phyloP scores from a whole-genome alignment of 2,113 vertebrate genomes.

The Rattus norvegicus region GRCr8 NC_086022.1:135193001-135193500 shows the following conservation, averaged over 20 bases:
- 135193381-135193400: neutral
- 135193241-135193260: neutral
- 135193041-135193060: neutral
- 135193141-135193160: neutral
- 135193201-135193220: neutral
- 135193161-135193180: neutral
- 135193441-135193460: neutral
- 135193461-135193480: neutral
- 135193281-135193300: neutral
- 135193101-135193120: neutral
- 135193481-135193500: neutral
- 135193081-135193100: neutral
- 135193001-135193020: neutral
- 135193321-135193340: neutral
- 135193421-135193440: neutral
- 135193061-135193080: neutral
- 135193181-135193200: neutral
- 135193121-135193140: neutral
- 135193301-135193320: neutral
- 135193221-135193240: neutral
- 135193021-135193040: neutral
- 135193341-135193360: neutral
- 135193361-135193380: neutral
- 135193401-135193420: neutral
- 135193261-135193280: neutral